Evolutionary conservation across 2,113 vertebrate genomes (phyloP).

Genomic region (Corythornis cristatus): DNA sequence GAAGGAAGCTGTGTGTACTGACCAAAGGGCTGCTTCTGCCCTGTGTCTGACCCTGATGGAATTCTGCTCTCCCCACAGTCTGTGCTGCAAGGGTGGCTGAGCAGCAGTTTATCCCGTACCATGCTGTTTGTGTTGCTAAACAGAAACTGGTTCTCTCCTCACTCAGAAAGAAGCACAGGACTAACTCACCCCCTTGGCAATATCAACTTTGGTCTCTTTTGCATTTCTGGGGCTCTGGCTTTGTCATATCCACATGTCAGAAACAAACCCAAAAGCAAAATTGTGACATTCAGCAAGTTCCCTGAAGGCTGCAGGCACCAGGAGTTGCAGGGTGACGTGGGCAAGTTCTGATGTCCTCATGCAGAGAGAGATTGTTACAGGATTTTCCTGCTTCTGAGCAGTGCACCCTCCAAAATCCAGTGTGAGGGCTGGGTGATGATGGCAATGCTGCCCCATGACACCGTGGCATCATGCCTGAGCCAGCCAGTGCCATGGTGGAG

Average conservation of each 20-base stretch:
- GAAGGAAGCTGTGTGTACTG: not conserved
- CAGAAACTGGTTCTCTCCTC: not conserved
- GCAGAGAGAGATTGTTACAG: not conserved
- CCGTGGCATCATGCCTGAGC: fast-evolving
- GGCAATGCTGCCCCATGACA: fast-evolving
- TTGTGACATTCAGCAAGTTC: not conserved
- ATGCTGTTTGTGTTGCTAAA: not conserved
- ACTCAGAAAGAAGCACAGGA: not conserved
- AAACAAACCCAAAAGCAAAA: not conserved
- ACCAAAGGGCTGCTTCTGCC: not conserved
- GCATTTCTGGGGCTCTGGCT: not conserved
- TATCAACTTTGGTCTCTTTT: not conserved
- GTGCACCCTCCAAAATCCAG: not conserved
- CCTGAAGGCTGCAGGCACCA: not conserved
- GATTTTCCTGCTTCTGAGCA: not conserved
- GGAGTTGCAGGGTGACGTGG: not conserved
- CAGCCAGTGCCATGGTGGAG: fast-evolving
- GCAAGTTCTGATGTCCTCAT: not conserved
- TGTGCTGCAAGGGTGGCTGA: fast-evolving
- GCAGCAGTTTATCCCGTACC: not conserved
- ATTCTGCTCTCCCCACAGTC: not conserved
- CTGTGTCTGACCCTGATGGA: not conserved
- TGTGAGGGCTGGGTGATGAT: not conserved
- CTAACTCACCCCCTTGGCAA: fast-evolving
- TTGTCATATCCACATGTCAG: fast-evolving